Evolutionary conservation across 2,888 invertebrate species (phyloP).

Genomic region (Euclidia mi): DNA sequence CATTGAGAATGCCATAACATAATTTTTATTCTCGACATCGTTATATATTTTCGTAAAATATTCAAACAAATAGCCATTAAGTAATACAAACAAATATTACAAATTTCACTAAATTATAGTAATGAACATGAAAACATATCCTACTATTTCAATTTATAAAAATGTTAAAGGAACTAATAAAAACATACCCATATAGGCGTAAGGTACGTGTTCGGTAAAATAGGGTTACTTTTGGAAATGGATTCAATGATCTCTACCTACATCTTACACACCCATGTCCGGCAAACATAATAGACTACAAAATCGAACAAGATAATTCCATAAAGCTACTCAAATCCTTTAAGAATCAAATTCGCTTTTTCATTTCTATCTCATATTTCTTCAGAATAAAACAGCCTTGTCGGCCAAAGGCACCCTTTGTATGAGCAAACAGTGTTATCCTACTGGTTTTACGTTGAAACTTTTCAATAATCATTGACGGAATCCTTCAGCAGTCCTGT

Average conservation of each 20-base stretch:
- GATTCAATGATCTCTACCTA: background rate
- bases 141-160: too few species aligned
- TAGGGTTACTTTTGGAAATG: too few species aligned
- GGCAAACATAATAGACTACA: slow-evolving; percentile 14
- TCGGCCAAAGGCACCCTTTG: slow-evolving; percentile 68
- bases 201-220: too few species aligned
- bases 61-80: too few species aligned
- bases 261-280: background rate
- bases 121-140: too few species aligned
- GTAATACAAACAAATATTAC: too few species aligned
- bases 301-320: slow-evolving; percentile 22
- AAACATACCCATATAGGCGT: too few species aligned
- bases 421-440: slow-evolving; percentile 68
- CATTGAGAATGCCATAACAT: too few species aligned
- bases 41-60: too few species aligned
- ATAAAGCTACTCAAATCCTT: slow-evolving; percentile 59
- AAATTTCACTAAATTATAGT: too few species aligned
- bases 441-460: slow-evolving; percentile 63
- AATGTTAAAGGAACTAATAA: too few species aligned
- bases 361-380: slow-evolving; percentile 73
- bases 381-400: slow-evolving; percentile 64
- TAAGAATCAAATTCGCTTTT: slow-evolving; percentile 62
- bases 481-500: slow-evolving; percentile 74
- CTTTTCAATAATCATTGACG: slow-evolving; percentile 84
- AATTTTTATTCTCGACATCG: too few species aligned